A percentile compares a stretch with the other conserved stretches of the same genome.
Evolutionary conservation across 2,888 invertebrate species (phyloP).

Genomic region (Cetonia aurata): DNA sequence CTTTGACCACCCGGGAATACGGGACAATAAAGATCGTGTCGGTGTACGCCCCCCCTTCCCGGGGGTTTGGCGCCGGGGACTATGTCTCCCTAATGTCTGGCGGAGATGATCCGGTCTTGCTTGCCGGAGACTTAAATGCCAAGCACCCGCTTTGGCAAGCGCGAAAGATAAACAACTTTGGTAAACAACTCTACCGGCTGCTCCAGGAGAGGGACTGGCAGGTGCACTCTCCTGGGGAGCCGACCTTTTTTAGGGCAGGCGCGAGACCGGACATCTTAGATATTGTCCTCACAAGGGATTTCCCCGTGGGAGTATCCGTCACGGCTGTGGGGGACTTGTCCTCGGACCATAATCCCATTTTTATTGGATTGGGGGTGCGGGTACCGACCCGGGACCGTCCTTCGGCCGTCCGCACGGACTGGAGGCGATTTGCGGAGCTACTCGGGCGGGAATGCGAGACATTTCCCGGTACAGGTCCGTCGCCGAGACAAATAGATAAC

Average conservation of each 20-base stretch:
- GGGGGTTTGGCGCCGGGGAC: neutral
- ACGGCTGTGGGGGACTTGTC: neutral
- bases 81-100: neutral
- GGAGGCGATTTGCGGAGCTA: too few species aligned
- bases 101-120: neutral
- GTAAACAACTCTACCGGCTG: too few species aligned
- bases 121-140: neutral
- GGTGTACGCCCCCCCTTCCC: neutral
- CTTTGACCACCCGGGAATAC: neutral
- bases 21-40: neutral
- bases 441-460: too few species aligned
- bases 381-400: neutral
- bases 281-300: neutral
- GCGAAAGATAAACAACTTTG: too few species aligned
- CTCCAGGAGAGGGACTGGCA: too few species aligned
- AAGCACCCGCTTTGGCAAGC: neutral
- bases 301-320: neutral
- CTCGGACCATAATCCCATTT: slow-evolving; percentile 8
- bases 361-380: neutral
- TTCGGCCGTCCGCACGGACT: too few species aligned
- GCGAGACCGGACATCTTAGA: neutral
- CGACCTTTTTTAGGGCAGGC: neutral
- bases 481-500: too few species aligned
- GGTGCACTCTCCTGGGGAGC: neutral
- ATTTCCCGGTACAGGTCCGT: too few species aligned